These are phyloP conservation scores for Meganola albula DNA, from an alignment of 2,888 invertebrate species.

Conservation along the genomic window DNA sequence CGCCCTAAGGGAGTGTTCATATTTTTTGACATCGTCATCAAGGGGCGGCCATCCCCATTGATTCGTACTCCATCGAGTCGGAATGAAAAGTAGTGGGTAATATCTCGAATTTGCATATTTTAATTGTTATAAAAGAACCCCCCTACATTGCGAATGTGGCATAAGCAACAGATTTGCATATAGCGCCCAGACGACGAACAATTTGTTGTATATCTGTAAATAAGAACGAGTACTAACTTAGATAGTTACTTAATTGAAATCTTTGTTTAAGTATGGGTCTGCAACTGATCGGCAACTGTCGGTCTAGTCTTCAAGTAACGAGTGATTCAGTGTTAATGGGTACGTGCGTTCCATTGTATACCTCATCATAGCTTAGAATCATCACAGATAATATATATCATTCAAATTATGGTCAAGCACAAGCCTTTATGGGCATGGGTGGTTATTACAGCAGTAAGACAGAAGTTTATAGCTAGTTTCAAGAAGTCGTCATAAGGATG, in stretches of 20 bases:
- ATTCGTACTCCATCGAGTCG: slow-evolving; percentile 55
- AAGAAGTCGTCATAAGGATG: too few relatives aligned
- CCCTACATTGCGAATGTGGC: slow-evolving; percentile 53
- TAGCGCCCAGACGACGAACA: slow-evolving; percentile 45
- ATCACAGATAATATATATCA: too few relatives aligned
- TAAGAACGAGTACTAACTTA: slow-evolving; percentile 49
- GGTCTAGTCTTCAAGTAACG: too few relatives aligned
- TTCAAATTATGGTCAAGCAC: too few relatives aligned
- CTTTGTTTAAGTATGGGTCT: too few relatives aligned
- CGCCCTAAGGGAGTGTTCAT: slow-evolving; percentile 21
- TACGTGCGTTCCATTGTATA: too few relatives aligned
- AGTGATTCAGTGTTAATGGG: too few relatives aligned
- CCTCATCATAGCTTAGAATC: too few relatives aligned
- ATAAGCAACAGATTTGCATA: slow-evolving; percentile 66
- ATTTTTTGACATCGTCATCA: slow-evolving; percentile 49
- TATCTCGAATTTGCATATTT: slow-evolving; percentile 74
- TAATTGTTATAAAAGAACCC: slow-evolving; percentile 65
- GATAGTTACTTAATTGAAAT: slow-evolving; percentile 9
- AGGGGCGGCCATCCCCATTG: slow-evolving; percentile 38
- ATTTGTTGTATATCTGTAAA: slow-evolving; percentile 58
- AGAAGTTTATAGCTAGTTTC: too few relatives aligned
- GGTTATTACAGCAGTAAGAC: too few relatives aligned
- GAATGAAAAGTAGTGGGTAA: slow-evolving; percentile 73
- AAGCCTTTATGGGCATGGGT: too few relatives aligned
- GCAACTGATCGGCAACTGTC: too few relatives aligned